Base-by-base conservation (phyloP, 2,113 vertebrate genomes). In the Panthera tigris region DNA sequence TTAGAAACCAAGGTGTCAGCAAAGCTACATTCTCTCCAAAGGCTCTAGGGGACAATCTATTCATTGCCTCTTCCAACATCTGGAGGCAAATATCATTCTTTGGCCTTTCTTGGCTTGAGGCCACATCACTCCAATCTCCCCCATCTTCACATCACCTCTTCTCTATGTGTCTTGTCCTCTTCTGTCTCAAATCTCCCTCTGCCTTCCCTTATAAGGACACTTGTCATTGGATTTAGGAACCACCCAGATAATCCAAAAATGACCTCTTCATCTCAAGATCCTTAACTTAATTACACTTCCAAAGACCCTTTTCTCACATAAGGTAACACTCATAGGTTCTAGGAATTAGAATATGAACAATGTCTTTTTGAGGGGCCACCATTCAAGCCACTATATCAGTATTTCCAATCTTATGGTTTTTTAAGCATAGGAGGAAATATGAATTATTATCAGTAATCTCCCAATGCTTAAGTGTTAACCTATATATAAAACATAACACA, bases 351-450 rank as follows among this genome's bases (percentile, higher is more conserved):
- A 45, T 25, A 31, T 45, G 14, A 29, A 84, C 36, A 48, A 48
- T 31, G 21, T 33, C n/a, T 78, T 91, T 83, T 74, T 0, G 3
- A 9, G 9, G 36, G n/a, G 4, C 21, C 11, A 81, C 57, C 31
- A 18, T 76, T 83, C 39, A 76, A 76, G 25, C 31, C 82, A 76
- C 33, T 76, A 50, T 23, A 48, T 50, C 36, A 74, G 14, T 45
- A 29, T 90, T 74, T 73, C 69, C 73, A 74, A 39, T 41, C 61
- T 61, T 88, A 57, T 91, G 57, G 39, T 27, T 33, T 81, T 92
- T 85, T 84, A 96, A 96, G n/a, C 61, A 83, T 45, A 79, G 66
- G n/a, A 95, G 9, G 33, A 74, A 80, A 92, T 36, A 69, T 3
- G 50, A n/a, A 69, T 23, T 83, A 87, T 93, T 83, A 50, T 63